These are phyloP conservation scores for Ophraella communa DNA, from an alignment of 2,888 invertebrate species.

Conservation along the genomic window DNA sequence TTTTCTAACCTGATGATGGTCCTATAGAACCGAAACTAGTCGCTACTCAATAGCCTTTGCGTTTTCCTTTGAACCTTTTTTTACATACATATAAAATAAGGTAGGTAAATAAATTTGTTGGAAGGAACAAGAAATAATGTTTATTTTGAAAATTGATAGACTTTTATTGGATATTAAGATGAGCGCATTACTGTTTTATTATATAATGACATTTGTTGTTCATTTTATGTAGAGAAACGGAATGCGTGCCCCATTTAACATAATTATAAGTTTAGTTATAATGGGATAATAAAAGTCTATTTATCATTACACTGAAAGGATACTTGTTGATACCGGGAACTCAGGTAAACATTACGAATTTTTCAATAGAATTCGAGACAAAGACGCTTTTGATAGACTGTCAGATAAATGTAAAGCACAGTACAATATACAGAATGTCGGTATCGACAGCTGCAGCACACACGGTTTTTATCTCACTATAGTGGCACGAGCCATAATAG, in stretches of 20 bases:
- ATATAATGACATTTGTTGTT: constrained; percentile 15
- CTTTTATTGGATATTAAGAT: background rate
- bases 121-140: too few relatives aligned
- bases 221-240: constrained; percentile 12
- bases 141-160: too few relatives aligned
- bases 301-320: constrained; percentile 32
- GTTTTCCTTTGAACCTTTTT: too few relatives aligned
- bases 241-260: constrained; percentile 23
- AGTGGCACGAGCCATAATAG: constrained; percentile 44
- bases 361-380: constrained; percentile 39
- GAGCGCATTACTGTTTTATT: background rate
- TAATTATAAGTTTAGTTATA: constrained; percentile 27
- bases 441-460: constrained; percentile 44
- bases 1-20: too few relatives aligned
- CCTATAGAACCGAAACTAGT: too few relatives aligned
- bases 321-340: constrained; percentile 39
- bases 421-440: constrained; percentile 40
- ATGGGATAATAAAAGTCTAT: constrained; percentile 35
- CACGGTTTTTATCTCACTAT: constrained; percentile 31
- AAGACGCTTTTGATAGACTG: constrained; percentile 42
- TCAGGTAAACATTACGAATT: constrained; percentile 37
- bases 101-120: background rate
- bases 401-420: constrained; percentile 44
- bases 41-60: too few relatives aligned
- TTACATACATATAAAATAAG: too few relatives aligned